phyloP scores from a whole-genome alignment of 2,797 vertebrate genomes.

The Aeoliscus strigatus region DNA sequence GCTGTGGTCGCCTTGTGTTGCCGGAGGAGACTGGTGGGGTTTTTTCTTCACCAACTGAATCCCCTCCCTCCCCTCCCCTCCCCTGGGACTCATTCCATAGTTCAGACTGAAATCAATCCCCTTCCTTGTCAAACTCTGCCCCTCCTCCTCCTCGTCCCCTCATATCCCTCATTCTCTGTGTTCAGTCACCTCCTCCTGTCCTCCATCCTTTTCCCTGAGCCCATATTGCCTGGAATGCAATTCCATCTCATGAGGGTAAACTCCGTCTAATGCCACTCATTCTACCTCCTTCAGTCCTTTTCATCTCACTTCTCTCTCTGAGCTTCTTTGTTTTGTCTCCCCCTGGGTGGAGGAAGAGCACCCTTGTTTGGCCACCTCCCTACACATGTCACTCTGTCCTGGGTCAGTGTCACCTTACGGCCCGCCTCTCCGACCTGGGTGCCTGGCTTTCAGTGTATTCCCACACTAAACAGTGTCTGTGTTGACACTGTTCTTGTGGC shows the following conservation, averaged over 20 bases:
- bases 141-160: slow-evolving; percentile 9
- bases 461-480: slow-evolving; percentile 51
- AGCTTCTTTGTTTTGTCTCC: too few species aligned
- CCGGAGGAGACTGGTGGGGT: neutral
- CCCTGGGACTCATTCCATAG: slow-evolving; percentile 37
- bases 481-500: slow-evolving; percentile 47
- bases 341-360: neutral
- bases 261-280: slow-evolving; percentile 10
- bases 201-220: slow-evolving; percentile 25
- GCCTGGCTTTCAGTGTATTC: slow-evolving; percentile 39
- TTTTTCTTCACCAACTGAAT: slow-evolving; percentile 16
- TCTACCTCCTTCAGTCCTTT: neutral
- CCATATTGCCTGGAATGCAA: slow-evolving; percentile 41
- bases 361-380: neutral
- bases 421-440: slow-evolving; percentile 28
- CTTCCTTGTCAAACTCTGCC: slow-evolving; percentile 16
- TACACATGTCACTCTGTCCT: slow-evolving; percentile 6
- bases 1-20: slow-evolving; percentile 1
- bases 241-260: slow-evolving; percentile 36
- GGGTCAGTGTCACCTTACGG: slow-evolving; percentile 16
- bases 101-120: slow-evolving; percentile 56
- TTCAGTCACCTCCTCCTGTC: slow-evolving; percentile 27
- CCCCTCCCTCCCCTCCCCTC: slow-evolving; percentile 6
- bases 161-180: slow-evolving; percentile 15
- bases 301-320: slow-evolving; percentile 2